These are phyloP conservation scores for Gallinago jamesoni DNA, from an alignment of 2,113 vertebrate genomes.

Conservation along the genomic window DNA sequence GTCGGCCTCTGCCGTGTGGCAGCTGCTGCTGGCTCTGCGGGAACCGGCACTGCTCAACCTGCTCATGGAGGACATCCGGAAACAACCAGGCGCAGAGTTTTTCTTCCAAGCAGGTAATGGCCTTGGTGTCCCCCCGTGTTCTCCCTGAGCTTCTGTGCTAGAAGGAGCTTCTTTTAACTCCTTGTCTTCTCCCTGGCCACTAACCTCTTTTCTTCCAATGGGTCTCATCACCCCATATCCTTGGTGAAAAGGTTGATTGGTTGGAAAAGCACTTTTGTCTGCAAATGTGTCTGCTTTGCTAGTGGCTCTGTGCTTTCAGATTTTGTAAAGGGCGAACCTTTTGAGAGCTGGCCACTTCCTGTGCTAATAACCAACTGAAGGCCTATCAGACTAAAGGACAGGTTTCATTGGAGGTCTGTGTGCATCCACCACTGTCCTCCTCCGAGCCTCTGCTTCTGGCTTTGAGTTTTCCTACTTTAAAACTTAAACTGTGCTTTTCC, in stretches of 20 bases:
- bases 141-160: neutral
- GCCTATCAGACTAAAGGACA: neutral
- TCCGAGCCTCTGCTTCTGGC: too few relatives aligned
- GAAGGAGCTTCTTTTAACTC: neutral
- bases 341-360: neutral
- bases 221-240: neutral
- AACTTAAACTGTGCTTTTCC: neutral
- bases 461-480: neutral
- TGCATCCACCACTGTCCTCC: neutral
- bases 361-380: neutral
- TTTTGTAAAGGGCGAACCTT: neutral
- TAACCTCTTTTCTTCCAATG: neutral
- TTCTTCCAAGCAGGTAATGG: slow-evolving; percentile 69
- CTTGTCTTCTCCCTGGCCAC: neutral
- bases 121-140: neutral
- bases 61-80: slow-evolving; percentile 70
- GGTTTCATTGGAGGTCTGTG: neutral
- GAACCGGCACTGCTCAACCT: neutral
- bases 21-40: slow-evolving; percentile 63
- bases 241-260: neutral
- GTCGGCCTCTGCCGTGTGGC: slow-evolving; percentile 68
- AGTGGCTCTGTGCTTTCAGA: neutral
- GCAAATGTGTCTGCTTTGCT: neutral
- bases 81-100: slow-evolving; percentile 49
- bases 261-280: neutral